phyloP scores from a whole-genome alignment of 1,140 invertebrate genomes.

The Drosophila hydei region DNA sequence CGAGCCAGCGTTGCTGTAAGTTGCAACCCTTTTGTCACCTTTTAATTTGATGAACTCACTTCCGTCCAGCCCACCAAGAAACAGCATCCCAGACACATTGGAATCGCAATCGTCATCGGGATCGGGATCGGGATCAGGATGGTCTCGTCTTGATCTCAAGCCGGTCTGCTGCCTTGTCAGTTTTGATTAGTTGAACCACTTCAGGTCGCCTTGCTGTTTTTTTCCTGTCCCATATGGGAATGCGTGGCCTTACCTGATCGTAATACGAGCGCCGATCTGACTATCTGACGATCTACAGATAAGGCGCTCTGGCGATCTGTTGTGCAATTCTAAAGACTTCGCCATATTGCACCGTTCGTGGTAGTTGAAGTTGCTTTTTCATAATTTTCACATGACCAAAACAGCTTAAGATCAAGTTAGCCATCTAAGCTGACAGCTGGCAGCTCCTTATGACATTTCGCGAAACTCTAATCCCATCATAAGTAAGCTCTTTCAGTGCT shows the following conservation, averaged over 20 bases:
- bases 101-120: constrained; percentile 6
- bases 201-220: constrained; percentile 39
- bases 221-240: constrained; percentile 68
- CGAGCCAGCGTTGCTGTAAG: constrained; percentile 51
- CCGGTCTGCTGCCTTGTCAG: constrained; percentile 77
- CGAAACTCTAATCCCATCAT: constrained; percentile 71
- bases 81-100: constrained; percentile 16
- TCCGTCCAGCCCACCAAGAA: constrained; percentile 53
- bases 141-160: constrained; percentile 54
- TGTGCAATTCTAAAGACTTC: constrained; percentile 58
- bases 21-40: constrained; percentile 77
- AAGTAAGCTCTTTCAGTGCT: constrained; percentile 49
- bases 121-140: constrained; percentile 32
- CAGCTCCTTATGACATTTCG: constrained; percentile 67
- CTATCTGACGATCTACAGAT: constrained; percentile 62
- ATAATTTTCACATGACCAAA: constrained; percentile 82
- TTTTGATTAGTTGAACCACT: constrained; percentile 81
- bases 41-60: constrained; percentile 76
- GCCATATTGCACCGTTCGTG: constrained; percentile 36
- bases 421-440: constrained; percentile 78
- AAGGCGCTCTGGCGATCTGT: constrained; percentile 57
- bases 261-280: constrained; percentile 68
- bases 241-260: constrained; percentile 53
- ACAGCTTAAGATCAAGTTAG: constrained; percentile 82
- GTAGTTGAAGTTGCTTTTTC: constrained; percentile 55